Evolutionary conservation across 2,888 invertebrate genomes (phyloP), one percentile per base, ranked within the genome.

Genomic region (Chaitophorus viminalis): DNA sequence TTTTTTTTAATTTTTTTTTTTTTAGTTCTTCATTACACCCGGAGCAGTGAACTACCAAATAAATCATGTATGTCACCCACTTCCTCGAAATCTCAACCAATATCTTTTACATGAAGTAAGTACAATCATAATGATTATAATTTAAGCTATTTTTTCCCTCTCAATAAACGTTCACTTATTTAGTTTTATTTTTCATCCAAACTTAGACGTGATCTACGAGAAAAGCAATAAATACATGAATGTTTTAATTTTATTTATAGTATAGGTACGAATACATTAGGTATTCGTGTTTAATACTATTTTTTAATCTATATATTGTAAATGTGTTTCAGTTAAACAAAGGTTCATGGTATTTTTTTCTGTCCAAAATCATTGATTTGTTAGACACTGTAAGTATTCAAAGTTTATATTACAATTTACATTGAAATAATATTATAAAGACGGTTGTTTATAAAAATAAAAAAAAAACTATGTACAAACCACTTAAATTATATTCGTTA

Each of bases 311-410:
- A 76, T 54, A 70, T 82, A 25, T 46, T 29, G 46, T 65, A 72
- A 77, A 31, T 4, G n/a, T 72, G 46, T 89, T 92, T 79, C 92
- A 93, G 93, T 92, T 92, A 4, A 91, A 92, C 88, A 91, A 91
- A 89, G 90, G 89, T 25, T 95, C 95, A 2, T 95, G 95, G 95
- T 95, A 94, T 93, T 96, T 96, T 91, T 96, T 95, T 91, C 93
- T 95, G 89, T 95, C 95, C 33, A 96, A 96, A 92, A 92, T 96
- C 82, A 93, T 95, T 3, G 96, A 96, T 91, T 93, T 96, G 0
- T 91, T 96, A 89, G 96, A 96, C 90, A 96, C 96, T 0, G 93
- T 90, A 88, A 90, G 90, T 90, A 54, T 74, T 79, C 25, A 9
- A 33, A 36, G 18, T 54, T 46, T 65, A 46, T 46, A 46, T 46